Evolutionary conservation across 2,888 invertebrate genomes (phyloP).

Genomic region (Morpho helenor): DNA sequence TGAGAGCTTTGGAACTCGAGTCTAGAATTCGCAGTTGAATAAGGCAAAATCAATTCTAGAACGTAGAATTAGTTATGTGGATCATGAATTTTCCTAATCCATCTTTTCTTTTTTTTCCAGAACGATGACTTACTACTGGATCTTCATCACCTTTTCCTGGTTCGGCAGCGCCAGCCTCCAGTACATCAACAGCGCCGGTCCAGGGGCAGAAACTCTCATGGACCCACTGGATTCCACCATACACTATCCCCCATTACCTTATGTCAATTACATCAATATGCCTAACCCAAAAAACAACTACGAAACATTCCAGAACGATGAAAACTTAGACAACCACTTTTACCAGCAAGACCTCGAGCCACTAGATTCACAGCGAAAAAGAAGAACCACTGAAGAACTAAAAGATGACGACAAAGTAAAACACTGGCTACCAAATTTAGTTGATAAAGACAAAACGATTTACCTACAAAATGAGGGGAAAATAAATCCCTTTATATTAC

Average conservation of each 20-base stretch:
- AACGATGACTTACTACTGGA: constrained; percentile 62
- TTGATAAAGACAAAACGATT: constrained; percentile 46
- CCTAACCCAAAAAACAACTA: constrained; percentile 35
- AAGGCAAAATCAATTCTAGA: too few relatives aligned
- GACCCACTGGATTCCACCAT: constrained; percentile 41
- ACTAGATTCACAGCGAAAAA: constrained; percentile 31
- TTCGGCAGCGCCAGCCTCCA: constrained; percentile 59
- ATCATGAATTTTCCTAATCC: too few relatives aligned
- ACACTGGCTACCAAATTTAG: constrained; percentile 46
- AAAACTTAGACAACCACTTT: constrained; percentile 30
- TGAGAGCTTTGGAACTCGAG: too few relatives aligned
- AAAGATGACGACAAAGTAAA: constrained; percentile 31
- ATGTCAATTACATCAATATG: constrained; percentile 45
- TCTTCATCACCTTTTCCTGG: constrained; percentile 58
- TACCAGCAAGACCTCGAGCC: constrained; percentile 29
- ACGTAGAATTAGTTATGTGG: too few relatives aligned
- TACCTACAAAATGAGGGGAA: constrained; percentile 41
- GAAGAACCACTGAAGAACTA: constrained; percentile 32
- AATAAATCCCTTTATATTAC: constrained; percentile 34
- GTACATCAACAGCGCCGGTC: constrained; percentile 52
- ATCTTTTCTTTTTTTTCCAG: constrained; percentile 41
- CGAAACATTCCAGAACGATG: constrained; percentile 36
- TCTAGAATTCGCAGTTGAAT: too few relatives aligned
- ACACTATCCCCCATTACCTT: constrained; percentile 43
- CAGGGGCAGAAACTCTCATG: constrained; percentile 38